These are phyloP conservation scores for Entelurus aequoreus DNA, from an alignment of 2,113 vertebrate species.

Conservation along the genomic window DNA sequence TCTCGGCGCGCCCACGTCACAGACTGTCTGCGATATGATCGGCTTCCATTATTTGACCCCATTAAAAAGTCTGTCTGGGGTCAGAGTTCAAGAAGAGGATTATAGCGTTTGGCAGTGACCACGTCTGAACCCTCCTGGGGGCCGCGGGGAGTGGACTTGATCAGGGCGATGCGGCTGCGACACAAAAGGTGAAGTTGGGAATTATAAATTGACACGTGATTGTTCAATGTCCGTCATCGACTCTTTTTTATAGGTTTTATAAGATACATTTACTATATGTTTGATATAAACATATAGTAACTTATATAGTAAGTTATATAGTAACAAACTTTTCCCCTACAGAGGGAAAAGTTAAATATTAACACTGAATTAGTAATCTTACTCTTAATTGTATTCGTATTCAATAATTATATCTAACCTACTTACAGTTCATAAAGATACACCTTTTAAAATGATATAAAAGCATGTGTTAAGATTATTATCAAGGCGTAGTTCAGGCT, in stretches of 20 bases:
- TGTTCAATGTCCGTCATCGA: not conserved
- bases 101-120: slow-evolving; percentile 45
- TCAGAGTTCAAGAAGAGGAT: slow-evolving; percentile 57
- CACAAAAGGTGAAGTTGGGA: not conserved
- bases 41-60: slow-evolving; percentile 51
- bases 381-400: too few relatives aligned
- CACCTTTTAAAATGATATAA: too few relatives aligned
- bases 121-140: slow-evolving; percentile 39
- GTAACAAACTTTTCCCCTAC: too few relatives aligned
- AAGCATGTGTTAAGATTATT: too few relatives aligned
- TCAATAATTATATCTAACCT: too few relatives aligned
- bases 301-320: too few relatives aligned
- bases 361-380: too few relatives aligned
- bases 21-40: slow-evolving; percentile 38
- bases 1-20: slow-evolving; percentile 10
- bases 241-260: not conserved
- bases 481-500: too few relatives aligned
- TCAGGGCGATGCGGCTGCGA: slow-evolving; percentile 12
- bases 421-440: too few relatives aligned
- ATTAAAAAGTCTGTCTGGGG: slow-evolving; percentile 40
- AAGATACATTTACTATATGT: too few relatives aligned
- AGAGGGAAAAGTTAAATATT: too few relatives aligned
- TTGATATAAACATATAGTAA: too few relatives aligned
- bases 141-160: slow-evolving; percentile 37
- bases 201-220: not conserved